Base-by-base conservation (phyloP, 2,113 vertebrate species). In the Takifugu flavidus region DNA sequence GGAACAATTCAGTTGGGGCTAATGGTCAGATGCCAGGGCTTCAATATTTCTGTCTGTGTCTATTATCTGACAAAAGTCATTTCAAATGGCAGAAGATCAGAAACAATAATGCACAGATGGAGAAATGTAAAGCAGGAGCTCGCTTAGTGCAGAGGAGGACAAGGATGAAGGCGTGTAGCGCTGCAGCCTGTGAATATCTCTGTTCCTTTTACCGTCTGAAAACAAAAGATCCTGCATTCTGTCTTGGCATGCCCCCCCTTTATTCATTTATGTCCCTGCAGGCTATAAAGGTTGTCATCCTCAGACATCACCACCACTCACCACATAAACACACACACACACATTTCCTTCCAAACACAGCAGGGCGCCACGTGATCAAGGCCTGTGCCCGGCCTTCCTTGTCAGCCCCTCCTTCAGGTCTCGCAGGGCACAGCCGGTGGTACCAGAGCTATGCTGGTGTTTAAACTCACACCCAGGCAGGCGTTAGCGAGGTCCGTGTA, bases 1-100 rank as follows among this genome's bases (percentile, higher is more conserved):
- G 25, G 53, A 59, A 55, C 76, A 72, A 82, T 79, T 82, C 66
- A 75, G 62, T 62, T 12, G 29, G 54, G 74, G 55, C 74, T 56
- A 12, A 60, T 79, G 47, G 67, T 78, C 44, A 47, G 20, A 20
- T 20, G 20, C 20, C 20, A 58, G 49, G 58, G 53, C 49, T 25
- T 78, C 53, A 75, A 58, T 56, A 50, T 68, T 57, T 78, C 49
- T 65, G 56, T 78, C 59, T 57, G 55, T 20, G 20, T 20, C 20
- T 20, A 20, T 20, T 20, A 20, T 20, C 20, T 20, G 20, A 20
- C 20, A 20, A 20, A 20, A 20, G 20, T 20, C 20, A 20, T 20
- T 20, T 20, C 20, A 20, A 20, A 20, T 20, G 20, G 20, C 20
- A 20, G 20, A 20, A 20, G 49, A n/a, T 59, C 63, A 3, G 56